Base-by-base conservation (phyloP, 2,888 invertebrate genomes). In the Lapara coniferarum region DNA sequence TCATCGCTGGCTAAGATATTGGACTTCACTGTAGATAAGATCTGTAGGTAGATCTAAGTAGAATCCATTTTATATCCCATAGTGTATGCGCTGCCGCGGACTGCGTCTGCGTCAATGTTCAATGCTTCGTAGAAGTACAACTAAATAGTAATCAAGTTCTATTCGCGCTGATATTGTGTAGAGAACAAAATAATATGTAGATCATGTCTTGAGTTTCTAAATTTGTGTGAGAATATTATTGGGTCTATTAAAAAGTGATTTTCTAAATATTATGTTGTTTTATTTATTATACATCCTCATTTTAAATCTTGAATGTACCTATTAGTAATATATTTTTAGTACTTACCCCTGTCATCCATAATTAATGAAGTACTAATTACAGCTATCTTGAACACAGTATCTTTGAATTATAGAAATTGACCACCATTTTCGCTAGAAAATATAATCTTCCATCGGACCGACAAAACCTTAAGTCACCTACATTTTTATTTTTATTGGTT, bases 201-300 rank as follows among this genome's bases (percentile, higher is more conserved):
- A 63, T 49, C 19, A 59, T 63, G 49, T 63, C 19, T 63, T 63
- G 12, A 3, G 63, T 63, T 63, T 63, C 63, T 19, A 63, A 71
- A 81, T 80, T 83, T 81, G 80, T 85, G 83, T 86, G 82, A 82
- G 75, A 81, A 84, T 81, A 83, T 77, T 80, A 84, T 63, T 84
- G 77, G 75, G 68, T 82, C 81, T 82, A 87, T 80, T 86, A 87
- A 87, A 88, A 81, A 74, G 79, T 85, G 84, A 79, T 85, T 88
- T 88, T 85, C 72, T 80, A 79, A 81, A 76, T 67, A 75, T 13
- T 25, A 55, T 59, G 10, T 37, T 70, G 75, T 80, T 79, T 78
- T 72, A 73, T 78, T 78, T 70, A 37, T 70, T 6, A 37, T 37
- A 37, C 37, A 37, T 37, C 0, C 0, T 37, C 5, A 37, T 7